Percentiles rank a stretch among this genome's conserved stretches.
phyloP scores from a whole-genome alignment of 1,140 invertebrate genomes.

The Octopus bimaculoides region DNA sequence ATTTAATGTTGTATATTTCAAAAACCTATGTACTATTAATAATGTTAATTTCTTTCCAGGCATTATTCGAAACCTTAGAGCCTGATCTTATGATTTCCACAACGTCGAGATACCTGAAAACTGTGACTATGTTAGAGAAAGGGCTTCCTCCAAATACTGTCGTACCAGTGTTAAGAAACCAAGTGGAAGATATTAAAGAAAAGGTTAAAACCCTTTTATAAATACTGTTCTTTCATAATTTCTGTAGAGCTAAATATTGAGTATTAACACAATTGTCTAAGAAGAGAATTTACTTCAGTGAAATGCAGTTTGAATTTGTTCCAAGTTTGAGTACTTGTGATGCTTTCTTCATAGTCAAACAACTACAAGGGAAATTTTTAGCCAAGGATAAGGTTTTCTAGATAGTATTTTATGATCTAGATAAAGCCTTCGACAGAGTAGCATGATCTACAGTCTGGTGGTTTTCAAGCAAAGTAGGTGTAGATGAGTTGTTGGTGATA shows the following conservation, averaged over 20 bases:
- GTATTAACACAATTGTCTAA: not conserved
- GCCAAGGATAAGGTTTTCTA: too few relatives aligned
- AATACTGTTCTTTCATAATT: not conserved
- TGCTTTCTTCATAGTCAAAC: too few relatives aligned
- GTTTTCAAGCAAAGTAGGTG: too few relatives aligned
- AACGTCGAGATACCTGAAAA: constrained; percentile 70
- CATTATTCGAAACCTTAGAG: constrained; percentile 67
- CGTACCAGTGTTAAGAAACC: constrained; percentile 53
- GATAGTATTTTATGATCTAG: too few relatives aligned
- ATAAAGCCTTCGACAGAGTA: too few relatives aligned
- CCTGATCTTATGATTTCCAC: constrained; percentile 70
- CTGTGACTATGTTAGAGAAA: constrained; percentile 74
- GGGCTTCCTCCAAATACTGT: constrained; percentile 58
- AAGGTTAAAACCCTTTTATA: constrained; percentile 39
- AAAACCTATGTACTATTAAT: not conserved
- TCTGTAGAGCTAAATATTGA: not conserved
- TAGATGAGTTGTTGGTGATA: too few relatives aligned
- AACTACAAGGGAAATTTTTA: too few relatives aligned
- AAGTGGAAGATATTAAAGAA: constrained; percentile 55
- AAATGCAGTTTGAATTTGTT: too few relatives aligned
- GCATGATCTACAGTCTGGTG: too few relatives aligned
- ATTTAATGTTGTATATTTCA: too few relatives aligned
- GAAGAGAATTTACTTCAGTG: too few relatives aligned
- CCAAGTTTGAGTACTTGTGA: too few relatives aligned
- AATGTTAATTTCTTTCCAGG: constrained; percentile 28